Conservation (phyloP, 2,797 vertebrate species). For the Taenioides sp. region DNA sequence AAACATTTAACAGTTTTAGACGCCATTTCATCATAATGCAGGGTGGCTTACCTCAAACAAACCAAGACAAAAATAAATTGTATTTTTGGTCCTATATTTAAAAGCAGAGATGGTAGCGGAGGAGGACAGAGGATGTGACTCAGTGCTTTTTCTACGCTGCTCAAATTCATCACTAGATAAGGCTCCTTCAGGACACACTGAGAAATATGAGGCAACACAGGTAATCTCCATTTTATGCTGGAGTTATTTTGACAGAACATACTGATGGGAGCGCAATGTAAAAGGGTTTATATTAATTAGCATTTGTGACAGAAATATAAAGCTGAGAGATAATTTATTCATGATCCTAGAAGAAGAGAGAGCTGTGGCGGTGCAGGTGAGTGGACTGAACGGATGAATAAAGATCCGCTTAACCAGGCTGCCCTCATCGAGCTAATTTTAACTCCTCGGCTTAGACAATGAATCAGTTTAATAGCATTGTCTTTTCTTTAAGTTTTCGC, state of each 20-base stretch:
- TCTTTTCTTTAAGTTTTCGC: not conserved
- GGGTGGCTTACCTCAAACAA: not conserved
- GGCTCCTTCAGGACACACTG: not conserved
- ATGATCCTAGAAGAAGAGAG: slow-evolving; percentile 34
- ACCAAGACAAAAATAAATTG: not conserved
- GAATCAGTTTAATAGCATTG: slow-evolving; percentile 6
- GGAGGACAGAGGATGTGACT: slow-evolving; percentile 10
- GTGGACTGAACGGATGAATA: not conserved
- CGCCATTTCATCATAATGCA: not conserved
- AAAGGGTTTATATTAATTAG: slow-evolving; percentile 52
- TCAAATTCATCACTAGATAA: slow-evolving; percentile 9
- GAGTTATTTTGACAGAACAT: slow-evolving; percentile 20
- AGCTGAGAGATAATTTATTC: slow-evolving; percentile 52
- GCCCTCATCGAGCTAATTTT: not conserved
- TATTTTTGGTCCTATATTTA: not conserved
- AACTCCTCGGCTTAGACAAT: not conserved
- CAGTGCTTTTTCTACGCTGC: slow-evolving; percentile 1
- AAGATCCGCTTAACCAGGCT: slow-evolving; percentile 6
- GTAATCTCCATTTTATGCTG: slow-evolving; percentile 16
- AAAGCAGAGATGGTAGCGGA: not conserved
- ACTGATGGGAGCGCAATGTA: slow-evolving; percentile 30
- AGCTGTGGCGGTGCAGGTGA: not conserved
- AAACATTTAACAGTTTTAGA: not conserved
- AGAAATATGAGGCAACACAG: slow-evolving; percentile 1
- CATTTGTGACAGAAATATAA: slow-evolving; percentile 52